A percentile compares a stretch with the other conserved stretches of the same genome.
Evolutionary conservation across 1,140 invertebrate species (phyloP).

Genomic region (Drosophila albomicans): DNA sequence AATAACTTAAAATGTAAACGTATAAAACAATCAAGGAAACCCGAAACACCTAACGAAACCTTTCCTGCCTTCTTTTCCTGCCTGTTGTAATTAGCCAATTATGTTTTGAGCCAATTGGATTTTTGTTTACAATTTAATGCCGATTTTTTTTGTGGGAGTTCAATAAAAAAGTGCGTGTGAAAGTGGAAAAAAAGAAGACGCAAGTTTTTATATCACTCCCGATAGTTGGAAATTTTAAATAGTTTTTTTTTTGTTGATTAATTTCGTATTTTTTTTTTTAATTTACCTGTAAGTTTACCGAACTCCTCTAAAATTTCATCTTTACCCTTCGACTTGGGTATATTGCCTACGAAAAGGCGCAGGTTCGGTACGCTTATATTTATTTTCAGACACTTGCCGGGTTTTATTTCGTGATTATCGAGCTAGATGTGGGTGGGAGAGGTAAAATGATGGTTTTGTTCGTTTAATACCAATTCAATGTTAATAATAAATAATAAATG

Average conservation of each 20-base stretch:
- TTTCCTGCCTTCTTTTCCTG: conserved; percentile 30
- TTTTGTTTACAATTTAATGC: conserved; percentile 79
- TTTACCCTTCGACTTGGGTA: conserved; percentile 99
- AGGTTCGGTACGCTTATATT: conserved; percentile 99
- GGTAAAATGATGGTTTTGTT: conserved; percentile 62
- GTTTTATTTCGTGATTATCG: conserved; percentile 99
- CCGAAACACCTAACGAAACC: conserved; percentile 23
- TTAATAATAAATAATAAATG: conserved; percentile 68
- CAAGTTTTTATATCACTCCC: conserved; percentile 34
- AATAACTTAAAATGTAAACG: conserved; percentile 47
- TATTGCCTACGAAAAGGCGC: conserved; percentile 99
- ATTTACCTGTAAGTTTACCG: conserved; percentile 99
- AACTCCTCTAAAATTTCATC: conserved; percentile 99
- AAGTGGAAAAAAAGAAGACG: conserved; percentile 4
- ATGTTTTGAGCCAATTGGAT: conserved; percentile 77
- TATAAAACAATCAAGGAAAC: conserved; percentile 28
- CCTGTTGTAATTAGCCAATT: conserved; percentile 64
- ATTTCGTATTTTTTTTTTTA: conserved; percentile 84
- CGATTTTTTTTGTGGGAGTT: conserved; percentile 56
- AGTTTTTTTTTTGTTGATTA: conserved; percentile 86
- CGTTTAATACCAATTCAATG: conserved; percentile 77
- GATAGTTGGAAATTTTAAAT: conserved; percentile 70
- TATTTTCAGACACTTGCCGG: conserved; percentile 99
- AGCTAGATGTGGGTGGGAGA: conserved; percentile 91
- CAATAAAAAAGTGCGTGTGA: conserved; percentile 17